Evolutionary conservation across 2,797 vertebrate species (phyloP), one percentile per base, ranked within the genome.

Genomic region (Rhadinocentrus ornatus): DNA sequence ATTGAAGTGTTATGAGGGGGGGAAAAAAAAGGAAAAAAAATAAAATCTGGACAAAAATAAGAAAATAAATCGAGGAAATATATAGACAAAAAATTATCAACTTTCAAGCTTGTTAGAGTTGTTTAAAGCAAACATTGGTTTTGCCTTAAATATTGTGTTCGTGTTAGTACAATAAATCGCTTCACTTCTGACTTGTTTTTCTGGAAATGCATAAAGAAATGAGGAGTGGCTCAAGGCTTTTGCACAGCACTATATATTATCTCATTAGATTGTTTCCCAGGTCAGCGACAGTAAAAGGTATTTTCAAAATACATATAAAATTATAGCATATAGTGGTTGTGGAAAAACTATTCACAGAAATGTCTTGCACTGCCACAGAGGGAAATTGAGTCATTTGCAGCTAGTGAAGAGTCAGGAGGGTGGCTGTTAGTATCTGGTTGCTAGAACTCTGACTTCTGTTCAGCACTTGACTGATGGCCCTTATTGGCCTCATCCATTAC

Each of bases 391-490:
- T 88, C 75, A 86, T 91, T 86, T 72, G 58, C 66, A 84, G 75
- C 66, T 4, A 12, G 55, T 55, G 66, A 62, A 80, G 63, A 77
- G 66, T 50, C 71, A 77, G 27, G 55, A 77, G 73, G 87, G 77
- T 70, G 75, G 79, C 66, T 69, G 27, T 81, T 88, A 90, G 85
- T 91, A 89, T 84, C 89, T 72, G 82, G 90, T 91, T 86, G 85
- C 86, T 73, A 54, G 69, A 82, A 85, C 77, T 87, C 84, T 81
- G 86, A 89, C 87, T 90, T 75, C 77, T 77, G 62, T 73, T 84
- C 66, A 32, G 77, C 85, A 71, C 70, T 86, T 92, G 92, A 94
- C 78, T 89, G 93, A 94, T 89, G 91, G 87, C 77, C 86, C 82
- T 78, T 37, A 57, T 88, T 80, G 81, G 84, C 85, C 84, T 85